Evolutionary conservation across 53 echinoderm and acorn worm genomes (phyloP).

Genomic region (Paracentrotus lividus): DNA sequence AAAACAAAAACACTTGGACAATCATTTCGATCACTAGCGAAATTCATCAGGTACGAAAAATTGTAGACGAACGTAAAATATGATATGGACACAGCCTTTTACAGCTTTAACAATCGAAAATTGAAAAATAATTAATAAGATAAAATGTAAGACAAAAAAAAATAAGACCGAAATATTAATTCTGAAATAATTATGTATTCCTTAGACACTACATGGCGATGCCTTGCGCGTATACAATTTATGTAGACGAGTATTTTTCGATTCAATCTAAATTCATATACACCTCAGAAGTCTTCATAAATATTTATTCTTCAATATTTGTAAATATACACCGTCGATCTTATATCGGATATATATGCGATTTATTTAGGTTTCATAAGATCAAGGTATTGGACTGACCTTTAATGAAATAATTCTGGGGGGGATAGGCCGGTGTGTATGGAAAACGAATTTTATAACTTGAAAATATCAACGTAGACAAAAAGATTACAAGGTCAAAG

Average conservation of each 20-base stretch:
- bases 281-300: not conserved
- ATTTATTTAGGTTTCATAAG: not conserved
- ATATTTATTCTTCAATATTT: not conserved
- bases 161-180: too few species aligned
- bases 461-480: not conserved
- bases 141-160: too few species aligned
- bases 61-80: too few species aligned
- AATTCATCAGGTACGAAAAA: too few species aligned
- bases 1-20: too few species aligned
- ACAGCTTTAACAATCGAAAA: too few species aligned
- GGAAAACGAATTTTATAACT: not conserved
- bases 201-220: not conserved
- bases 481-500: not conserved
- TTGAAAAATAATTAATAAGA: too few species aligned
- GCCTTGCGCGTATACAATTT: not conserved
- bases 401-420: not conserved
- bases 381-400: constrained; percentile 4
- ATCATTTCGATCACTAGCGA: too few species aligned
- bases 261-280: not conserved
- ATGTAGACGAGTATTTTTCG: not conserved
- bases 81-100: too few species aligned
- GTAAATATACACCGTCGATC: not conserved
- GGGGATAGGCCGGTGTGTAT: not conserved
- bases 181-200: too few species aligned
- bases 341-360: too few species aligned